phyloP scores from a whole-genome alignment of 2,888 invertebrate species.

The Geophilus truncorum region DNA sequence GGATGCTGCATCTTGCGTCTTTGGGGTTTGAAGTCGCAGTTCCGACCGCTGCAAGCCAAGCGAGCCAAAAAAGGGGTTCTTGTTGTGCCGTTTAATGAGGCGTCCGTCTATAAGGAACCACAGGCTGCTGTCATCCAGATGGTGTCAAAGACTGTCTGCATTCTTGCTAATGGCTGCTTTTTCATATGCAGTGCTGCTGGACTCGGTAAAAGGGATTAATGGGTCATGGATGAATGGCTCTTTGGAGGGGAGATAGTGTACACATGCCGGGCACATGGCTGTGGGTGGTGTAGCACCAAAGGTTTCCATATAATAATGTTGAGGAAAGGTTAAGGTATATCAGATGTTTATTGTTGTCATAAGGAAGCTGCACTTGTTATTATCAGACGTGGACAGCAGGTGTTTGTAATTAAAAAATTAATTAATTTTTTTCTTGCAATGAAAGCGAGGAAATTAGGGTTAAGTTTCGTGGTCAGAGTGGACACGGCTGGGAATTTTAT shows the following conservation, averaged over 20 bases:
- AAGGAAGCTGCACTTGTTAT: neutral
- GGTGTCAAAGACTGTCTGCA: constrained; percentile 24
- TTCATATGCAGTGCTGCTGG: neutral
- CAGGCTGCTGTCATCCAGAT: constrained; percentile 24
- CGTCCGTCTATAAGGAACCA: neutral
- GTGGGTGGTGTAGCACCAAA: neutral
- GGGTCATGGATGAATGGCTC: constrained; percentile 20
- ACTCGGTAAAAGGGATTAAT: constrained; percentile 14
- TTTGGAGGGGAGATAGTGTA: neutral
- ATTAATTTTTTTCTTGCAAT: too few species aligned
- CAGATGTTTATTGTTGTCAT: constrained; percentile 2
- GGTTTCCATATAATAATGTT: neutral
- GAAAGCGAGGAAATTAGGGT: neutral
- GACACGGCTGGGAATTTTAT: neutral
- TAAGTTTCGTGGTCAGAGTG: neutral
- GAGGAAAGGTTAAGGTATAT: neutral
- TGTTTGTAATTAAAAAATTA: neutral
- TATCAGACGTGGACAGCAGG: neutral
- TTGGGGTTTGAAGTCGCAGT: neutral
- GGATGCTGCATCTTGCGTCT: neutral
- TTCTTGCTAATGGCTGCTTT: constrained; percentile 11
- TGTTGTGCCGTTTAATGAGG: constrained; percentile 8
- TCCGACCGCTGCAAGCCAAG: constrained; percentile 9
- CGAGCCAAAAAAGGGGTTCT: constrained; percentile 15
- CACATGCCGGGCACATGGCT: neutral